Percentiles rank a stretch among this genome's conserved stretches.
These are phyloP conservation scores for Paracentrotus lividus DNA, from an alignment of 53 echinoderm and acorn worm genomes.

Conservation along the genomic window DNA sequence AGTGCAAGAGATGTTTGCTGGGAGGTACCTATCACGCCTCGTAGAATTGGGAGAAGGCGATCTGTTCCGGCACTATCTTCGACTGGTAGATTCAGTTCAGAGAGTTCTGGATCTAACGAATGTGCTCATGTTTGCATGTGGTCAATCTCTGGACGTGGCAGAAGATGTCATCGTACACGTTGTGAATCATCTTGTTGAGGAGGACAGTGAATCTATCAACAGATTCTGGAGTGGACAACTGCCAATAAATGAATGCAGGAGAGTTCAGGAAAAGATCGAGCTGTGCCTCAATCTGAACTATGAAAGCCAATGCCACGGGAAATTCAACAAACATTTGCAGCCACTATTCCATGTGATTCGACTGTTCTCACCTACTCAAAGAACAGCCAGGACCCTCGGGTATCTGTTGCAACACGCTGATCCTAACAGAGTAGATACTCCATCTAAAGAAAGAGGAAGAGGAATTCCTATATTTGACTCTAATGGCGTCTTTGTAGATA, in stretches of 20 bases:
- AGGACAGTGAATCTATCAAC: conserved; percentile 58
- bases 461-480: too few relatives aligned
- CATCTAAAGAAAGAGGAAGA: not conserved
- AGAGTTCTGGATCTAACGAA: conserved; percentile 69
- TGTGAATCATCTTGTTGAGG: conserved; percentile 36
- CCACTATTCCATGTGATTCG: conserved; percentile 70
- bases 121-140: conserved; percentile 76
- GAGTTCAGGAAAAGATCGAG: conserved; percentile 74
- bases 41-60: conserved; percentile 62
- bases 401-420: conserved; percentile 68
- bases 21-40: conserved; percentile 74
- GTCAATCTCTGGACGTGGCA: conserved; percentile 62
- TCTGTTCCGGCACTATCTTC: conserved; percentile 54
- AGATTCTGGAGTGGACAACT: conserved; percentile 73
- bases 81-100: conserved; percentile 59
- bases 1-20: conserved; percentile 80
- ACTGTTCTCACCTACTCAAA: conserved; percentile 70
- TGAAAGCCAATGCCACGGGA: conserved; percentile 70
- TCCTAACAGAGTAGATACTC: conserved; percentile 4
- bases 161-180: conserved; percentile 68
- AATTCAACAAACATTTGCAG: conserved; percentile 72
- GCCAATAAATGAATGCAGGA: conserved; percentile 71
- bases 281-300: conserved; percentile 77
- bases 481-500: not conserved
- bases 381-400: conserved; percentile 74